phyloP scores from a whole-genome alignment of 35 echinoderm and acorn worm species.

The Diadema setosum region DNA sequence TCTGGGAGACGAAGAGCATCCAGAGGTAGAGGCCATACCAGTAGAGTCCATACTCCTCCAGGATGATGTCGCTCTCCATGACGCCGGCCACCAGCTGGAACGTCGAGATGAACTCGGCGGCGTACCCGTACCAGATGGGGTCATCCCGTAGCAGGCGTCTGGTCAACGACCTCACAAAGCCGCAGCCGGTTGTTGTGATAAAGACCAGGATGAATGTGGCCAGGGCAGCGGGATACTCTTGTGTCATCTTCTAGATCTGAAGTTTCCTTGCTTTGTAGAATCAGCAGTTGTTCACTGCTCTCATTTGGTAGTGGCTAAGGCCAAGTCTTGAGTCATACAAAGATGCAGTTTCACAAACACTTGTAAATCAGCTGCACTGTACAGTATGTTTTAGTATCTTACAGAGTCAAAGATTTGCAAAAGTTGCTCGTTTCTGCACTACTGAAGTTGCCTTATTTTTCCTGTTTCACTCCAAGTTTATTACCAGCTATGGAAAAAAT shows the following conservation, averaged over 20 bases:
- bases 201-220: conserved; percentile 1
- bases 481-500: no score
- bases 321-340: no score
- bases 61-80: conserved; percentile 84
- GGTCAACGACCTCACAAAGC: not conserved
- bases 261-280: no score
- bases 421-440: no score
- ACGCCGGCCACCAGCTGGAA: conserved; percentile 95
- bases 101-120: conserved; percentile 77
- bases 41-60: conserved; percentile 74
- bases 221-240: not conserved
- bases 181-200: not conserved
- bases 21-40: conserved; percentile 82
- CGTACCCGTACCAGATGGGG: conserved; percentile 30
- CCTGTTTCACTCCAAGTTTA: no score
- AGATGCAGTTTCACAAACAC: no score
- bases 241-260: not conserved
- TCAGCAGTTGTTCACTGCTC: no score
- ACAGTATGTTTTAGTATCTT: no score
- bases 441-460: no score
- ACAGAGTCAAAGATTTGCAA: no score
- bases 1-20: conserved; percentile 63
- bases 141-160: not conserved
- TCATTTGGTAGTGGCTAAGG: no score
- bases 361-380: no score